Conservation (phyloP, 2,113 vertebrate species). For the Cryptotis parvus region DNA sequence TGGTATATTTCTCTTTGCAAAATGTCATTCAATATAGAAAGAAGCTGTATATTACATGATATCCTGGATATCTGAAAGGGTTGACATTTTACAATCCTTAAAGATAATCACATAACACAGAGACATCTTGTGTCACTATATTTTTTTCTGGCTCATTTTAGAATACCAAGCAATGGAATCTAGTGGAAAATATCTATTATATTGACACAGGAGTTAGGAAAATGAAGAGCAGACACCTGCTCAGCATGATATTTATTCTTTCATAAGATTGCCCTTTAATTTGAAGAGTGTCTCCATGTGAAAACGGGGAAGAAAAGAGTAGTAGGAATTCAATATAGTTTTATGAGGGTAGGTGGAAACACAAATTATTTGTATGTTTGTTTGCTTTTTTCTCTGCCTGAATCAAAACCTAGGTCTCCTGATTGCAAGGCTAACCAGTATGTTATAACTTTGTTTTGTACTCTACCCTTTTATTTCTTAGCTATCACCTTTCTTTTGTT, state of each 20-base stretch:
- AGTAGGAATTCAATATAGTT: not conserved
- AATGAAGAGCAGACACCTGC: not conserved
- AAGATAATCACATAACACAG: not conserved
- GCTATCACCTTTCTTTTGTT: not conserved
- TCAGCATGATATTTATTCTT: not conserved
- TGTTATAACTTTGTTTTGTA: not conserved
- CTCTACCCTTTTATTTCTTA: not conserved
- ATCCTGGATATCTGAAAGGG: not conserved
- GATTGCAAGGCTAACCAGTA: not conserved
- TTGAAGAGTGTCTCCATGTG: not conserved
- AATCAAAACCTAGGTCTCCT: too few species aligned
- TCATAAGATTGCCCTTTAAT: not conserved
- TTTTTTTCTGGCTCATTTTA: not conserved
- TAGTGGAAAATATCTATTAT: not conserved
- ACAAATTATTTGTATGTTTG: not conserved
- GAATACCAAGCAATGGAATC: not conserved
- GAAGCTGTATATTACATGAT: not conserved
- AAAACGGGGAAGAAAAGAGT: not conserved
- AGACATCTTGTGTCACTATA: not conserved
- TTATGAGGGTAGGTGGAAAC: not conserved
- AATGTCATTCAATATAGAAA: not conserved
- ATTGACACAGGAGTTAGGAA: not conserved
- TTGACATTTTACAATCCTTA: constrained; percentile 40
- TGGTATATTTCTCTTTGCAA: constrained; percentile 2
- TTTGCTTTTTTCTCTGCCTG: not conserved